Conservation (phyloP, 2,797 vertebrate species). For the Phaenicophaeus curvirostris region DNA sequence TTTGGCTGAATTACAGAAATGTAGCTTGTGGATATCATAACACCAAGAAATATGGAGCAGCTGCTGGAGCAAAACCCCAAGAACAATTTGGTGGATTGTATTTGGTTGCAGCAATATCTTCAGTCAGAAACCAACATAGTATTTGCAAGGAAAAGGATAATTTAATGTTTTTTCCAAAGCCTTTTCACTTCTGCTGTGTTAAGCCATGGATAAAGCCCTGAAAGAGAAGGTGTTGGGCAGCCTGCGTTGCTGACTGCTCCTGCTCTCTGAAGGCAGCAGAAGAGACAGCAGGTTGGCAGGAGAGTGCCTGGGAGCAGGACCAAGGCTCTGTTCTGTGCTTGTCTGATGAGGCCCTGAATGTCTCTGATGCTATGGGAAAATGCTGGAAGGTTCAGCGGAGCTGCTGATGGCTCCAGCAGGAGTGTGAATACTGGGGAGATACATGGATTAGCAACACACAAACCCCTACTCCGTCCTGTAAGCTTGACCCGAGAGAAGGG, state of each 20-base stretch:
- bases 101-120: neutral
- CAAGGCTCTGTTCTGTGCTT: neutral
- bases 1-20: neutral
- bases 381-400: neutral
- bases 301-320: neutral
- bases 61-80: neutral
- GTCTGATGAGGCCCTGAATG: too few species aligned
- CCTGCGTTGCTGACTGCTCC: fast-evolving
- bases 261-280: too few species aligned
- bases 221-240: fast-evolving
- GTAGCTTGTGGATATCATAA: neutral
- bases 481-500: neutral
- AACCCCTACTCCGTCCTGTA: fast-evolving
- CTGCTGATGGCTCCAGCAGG: neutral
- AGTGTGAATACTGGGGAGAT: fast-evolving
- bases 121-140: fast-evolving
- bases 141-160: fast-evolving
- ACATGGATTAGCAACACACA: fast-evolving
- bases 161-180: fast-evolving
- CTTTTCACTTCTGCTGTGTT: neutral
- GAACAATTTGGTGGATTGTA: neutral
- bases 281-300: fast-evolving
- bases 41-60: neutral
- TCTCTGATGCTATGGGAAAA: fast-evolving
- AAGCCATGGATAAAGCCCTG: neutral